These are phyloP conservation scores for Sebastes steindachneri DNA, from an alignment of 2,797 vertebrate genomes.

Conservation along the genomic window DNA sequence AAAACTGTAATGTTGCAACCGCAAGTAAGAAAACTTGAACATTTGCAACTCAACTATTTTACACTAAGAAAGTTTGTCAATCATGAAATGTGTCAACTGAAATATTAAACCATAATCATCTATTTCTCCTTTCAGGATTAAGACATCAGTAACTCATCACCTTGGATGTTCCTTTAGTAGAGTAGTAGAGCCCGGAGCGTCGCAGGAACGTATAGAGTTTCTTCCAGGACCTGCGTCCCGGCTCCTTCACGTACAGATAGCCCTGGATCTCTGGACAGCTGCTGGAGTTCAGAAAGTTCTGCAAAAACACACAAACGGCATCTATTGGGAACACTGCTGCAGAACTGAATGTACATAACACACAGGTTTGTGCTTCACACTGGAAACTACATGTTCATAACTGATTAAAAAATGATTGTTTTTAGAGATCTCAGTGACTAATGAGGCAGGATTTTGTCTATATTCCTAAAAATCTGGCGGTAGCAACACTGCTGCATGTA, in stretches of 20 bases:
- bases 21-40: background rate
- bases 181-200: constrained; percentile 95
- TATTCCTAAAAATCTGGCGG: constrained; percentile 4
- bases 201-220: constrained; percentile 94
- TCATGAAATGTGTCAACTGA: background rate
- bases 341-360: background rate
- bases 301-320: constrained; percentile 6
- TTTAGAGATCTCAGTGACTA: background rate
- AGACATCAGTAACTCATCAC: constrained; percentile 65
- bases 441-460: background rate
- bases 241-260: constrained; percentile 93
- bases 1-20: background rate
- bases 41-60: background rate
- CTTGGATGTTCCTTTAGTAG: constrained; percentile 97
- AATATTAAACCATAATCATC: background rate
- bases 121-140: background rate
- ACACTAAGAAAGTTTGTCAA: background rate
- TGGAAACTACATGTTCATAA: background rate
- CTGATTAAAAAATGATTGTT: background rate
- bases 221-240: constrained; percentile 96
- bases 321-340: background rate
- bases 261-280: constrained; percentile 98
- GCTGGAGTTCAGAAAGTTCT: constrained; percentile 97
- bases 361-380: background rate
- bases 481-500: background rate